phyloP scores from a whole-genome alignment of 2,113 vertebrate genomes.

The Psammodynastes pulverulentus region DNA sequence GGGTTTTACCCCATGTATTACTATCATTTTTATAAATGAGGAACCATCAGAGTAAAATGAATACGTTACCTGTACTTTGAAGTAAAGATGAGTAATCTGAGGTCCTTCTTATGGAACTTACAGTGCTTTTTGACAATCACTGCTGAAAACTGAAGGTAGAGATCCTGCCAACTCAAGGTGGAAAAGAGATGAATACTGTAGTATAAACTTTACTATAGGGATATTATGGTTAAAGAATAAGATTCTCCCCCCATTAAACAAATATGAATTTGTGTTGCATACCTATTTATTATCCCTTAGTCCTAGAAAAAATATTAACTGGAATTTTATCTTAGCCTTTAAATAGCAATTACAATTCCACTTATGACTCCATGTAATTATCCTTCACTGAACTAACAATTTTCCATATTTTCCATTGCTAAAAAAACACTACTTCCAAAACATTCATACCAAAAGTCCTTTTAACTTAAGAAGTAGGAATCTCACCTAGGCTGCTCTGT shows the following conservation, averaged over 20 bases:
- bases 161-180: background rate
- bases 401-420: background rate
- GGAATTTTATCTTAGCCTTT: background rate
- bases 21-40: background rate
- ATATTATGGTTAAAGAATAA: background rate
- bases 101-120: background rate
- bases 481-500: background rate
- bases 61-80: background rate
- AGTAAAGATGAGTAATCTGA: background rate
- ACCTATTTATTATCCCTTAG: background rate
- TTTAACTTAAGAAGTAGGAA: background rate
- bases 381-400: background rate
- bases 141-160: background rate
- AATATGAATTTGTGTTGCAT: background rate
- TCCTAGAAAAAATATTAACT: background rate
- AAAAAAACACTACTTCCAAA: background rate
- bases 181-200: background rate
- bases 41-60: background rate
- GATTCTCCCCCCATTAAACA: background rate
- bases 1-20: background rate
- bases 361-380: background rate
- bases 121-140: background rate
- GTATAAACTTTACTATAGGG: background rate
- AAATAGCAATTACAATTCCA: background rate
- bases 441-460: background rate